These are phyloP conservation scores for Hoplostethus atlanticus DNA, from an alignment of 2,797 vertebrate species.

Conservation along the genomic window DNA sequence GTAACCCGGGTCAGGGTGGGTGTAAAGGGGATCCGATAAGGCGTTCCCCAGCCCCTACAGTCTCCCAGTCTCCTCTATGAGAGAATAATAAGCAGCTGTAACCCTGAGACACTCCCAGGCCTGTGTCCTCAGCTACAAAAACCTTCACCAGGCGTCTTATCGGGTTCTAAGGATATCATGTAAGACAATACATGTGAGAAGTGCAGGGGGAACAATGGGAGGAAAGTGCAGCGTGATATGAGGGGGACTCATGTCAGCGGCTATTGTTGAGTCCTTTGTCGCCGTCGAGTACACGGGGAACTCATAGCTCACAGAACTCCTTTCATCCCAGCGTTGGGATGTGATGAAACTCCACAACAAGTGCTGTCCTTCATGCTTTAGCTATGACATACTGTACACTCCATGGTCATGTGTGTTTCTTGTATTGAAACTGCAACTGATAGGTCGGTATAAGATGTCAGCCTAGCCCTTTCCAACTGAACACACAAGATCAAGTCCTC, in stretches of 20 bases:
- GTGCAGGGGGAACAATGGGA: conserved; percentile 76
- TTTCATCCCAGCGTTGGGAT: conserved; percentile 60
- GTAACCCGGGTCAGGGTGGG: conserved; percentile 64
- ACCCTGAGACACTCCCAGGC: conserved; percentile 82
- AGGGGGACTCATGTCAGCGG: conserved; percentile 76
- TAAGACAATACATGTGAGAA: conserved; percentile 90
- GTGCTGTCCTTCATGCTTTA: conserved; percentile 28
- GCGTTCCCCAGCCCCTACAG: conserved; percentile 70
- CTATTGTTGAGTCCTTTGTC: conserved; percentile 82
- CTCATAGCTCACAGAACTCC: conserved; percentile 66
- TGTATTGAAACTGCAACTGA: conserved; percentile 16
- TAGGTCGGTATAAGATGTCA: neutral
- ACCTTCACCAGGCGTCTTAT: conserved; percentile 75
- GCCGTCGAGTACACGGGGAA: conserved; percentile 68
- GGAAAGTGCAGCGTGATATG: conserved; percentile 81
- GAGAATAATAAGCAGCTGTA: conserved; percentile 82
- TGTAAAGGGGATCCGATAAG: conserved; percentile 72
- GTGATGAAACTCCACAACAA: conserved; percentile 56
- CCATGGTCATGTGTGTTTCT: conserved; percentile 16
- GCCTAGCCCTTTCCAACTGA: neutral
- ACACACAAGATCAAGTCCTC: neutral
- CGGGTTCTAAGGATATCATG: conserved; percentile 83
- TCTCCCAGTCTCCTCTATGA: conserved; percentile 62
- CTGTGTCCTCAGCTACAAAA: conserved; percentile 78
- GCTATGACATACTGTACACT: conserved; percentile 20